Evolutionary conservation across 2,888 invertebrate species (phyloP).

Genomic region (Nomada hirtipes): DNA sequence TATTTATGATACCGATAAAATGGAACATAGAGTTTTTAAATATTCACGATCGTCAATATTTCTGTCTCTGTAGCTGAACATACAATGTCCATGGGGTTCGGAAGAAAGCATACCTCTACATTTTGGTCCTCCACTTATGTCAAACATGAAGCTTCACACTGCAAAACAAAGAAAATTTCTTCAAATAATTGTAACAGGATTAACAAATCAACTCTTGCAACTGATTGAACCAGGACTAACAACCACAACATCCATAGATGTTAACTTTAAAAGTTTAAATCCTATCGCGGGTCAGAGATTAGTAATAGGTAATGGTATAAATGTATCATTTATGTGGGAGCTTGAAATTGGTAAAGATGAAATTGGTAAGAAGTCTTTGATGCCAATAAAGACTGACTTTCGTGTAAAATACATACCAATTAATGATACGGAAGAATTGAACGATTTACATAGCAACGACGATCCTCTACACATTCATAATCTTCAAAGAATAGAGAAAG

Average conservation of each 20-base stretch:
- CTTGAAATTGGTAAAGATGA: slow-evolving; percentile 81
- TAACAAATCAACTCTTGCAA: slow-evolving; percentile 82
- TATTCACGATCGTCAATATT: slow-evolving; percentile 30
- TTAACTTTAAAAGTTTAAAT: slow-evolving; percentile 89
- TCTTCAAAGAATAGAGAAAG: slow-evolving; percentile 84
- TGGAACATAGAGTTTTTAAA: slow-evolving; percentile 19
- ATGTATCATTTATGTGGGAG: slow-evolving; percentile 94
- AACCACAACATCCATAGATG: slow-evolving; percentile 87
- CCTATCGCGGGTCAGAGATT: slow-evolving; percentile 87
- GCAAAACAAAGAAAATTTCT: slow-evolving; percentile 94
- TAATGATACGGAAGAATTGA: slow-evolving; percentile 78
- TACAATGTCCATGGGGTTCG: slow-evolving; percentile 92
- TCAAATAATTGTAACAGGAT: slow-evolving; percentile 90
- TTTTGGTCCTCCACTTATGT: slow-evolving; percentile 93
- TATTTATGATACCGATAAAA: background rate
- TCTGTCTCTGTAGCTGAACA: slow-evolving; percentile 86
- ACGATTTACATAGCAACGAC: slow-evolving; percentile 76
- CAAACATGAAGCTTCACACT: slow-evolving; percentile 93
- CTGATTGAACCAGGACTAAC: slow-evolving; percentile 83
- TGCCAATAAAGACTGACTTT: slow-evolving; percentile 88
- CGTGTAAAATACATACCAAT: slow-evolving; percentile 86
- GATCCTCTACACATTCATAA: slow-evolving; percentile 82
- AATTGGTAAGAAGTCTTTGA: slow-evolving; percentile 77
- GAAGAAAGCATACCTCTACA: slow-evolving; percentile 90
- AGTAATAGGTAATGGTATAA: slow-evolving; percentile 90